phyloP scores from a whole-genome alignment of 2,113 vertebrate species.

The Sinosuthora webbiana region DNA sequence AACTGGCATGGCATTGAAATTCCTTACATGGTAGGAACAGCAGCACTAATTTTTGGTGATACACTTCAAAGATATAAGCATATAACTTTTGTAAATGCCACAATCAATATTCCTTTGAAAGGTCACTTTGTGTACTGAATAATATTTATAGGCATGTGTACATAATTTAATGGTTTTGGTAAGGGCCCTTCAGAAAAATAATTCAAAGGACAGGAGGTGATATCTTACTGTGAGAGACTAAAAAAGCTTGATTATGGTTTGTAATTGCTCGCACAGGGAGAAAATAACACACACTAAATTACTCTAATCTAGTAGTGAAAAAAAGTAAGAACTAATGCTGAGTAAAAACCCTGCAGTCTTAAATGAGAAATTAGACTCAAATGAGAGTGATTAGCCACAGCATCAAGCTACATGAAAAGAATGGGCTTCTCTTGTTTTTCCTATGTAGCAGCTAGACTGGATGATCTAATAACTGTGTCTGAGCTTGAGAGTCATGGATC shows the following conservation, averaged over 20 bases:
- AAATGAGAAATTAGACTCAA: conserved; percentile 37
- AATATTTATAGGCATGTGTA: neutral
- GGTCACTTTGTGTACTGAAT: neutral
- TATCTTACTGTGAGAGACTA: conserved; percentile 30
- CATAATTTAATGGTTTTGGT: neutral
- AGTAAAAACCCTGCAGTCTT: conserved; percentile 7
- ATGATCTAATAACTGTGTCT: neutral
- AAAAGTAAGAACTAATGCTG: neutral
- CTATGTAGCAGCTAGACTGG: neutral
- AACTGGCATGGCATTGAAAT: neutral
- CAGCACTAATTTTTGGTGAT: neutral
- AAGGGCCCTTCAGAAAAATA: conserved; percentile 13
- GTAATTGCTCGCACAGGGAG: conserved; percentile 30
- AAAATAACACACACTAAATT: conserved; percentile 45
- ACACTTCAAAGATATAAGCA: neutral
- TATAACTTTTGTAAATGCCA: neutral
- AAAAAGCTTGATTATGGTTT: conserved; percentile 41
- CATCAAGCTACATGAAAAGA: neutral
- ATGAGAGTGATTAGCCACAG: conserved; percentile 10
- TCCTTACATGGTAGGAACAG: neutral
- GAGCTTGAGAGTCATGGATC: neutral
- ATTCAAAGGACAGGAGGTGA: conserved; percentile 15
- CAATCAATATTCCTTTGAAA: neutral
- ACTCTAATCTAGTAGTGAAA: conserved; percentile 6
- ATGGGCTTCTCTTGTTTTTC: neutral